Evolutionary conservation across 1,140 invertebrate genomes (phyloP), one percentile per base, ranked within the genome.

Genomic region (Drusus annulatus): DNA sequence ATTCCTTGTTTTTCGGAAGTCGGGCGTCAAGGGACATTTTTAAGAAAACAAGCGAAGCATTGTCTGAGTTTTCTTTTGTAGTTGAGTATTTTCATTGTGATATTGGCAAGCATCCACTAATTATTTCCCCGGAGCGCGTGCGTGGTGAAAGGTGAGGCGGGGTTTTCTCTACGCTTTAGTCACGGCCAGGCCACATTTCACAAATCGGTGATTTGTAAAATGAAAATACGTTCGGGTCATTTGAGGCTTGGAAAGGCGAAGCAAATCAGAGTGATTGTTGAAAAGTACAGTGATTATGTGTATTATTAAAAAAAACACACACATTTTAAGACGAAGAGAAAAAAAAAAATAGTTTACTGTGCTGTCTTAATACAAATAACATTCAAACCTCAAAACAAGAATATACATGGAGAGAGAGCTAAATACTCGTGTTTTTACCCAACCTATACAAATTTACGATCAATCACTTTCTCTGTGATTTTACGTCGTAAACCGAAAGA

Each of bases 51-150:
- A 52, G 21, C 36, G 25, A 21, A 21, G 16, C 23, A 73, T 73
- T 73, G 69, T 73, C 25, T 25, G 45, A 16, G 19, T 68, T 54
- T 54, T 73, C 69, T 73, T 73, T 73, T 73, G 69, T 73, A 23
- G 69, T 52, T 19, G 17, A 19, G 51, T 28, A 45, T 45, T 73
- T 73, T 51, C 25, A 54, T 54, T 73, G 69, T 54, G 21, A 13
- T 52, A 54, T 73, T 73, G 69, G 69, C 69, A 73, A 50, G 23
- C 10, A 10, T 73, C 69, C 69, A 73, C 51, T 54, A 31, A 21
- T 73, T 54, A 51, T 52, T 45, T 17, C 17, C n/a, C 45, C 16
- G 13, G 45, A 21, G 19, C 10, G n/a, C 23, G 28, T 45, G 13
- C 6, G 45, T 21, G 69, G 25, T 52, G 69, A 73, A 45, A 73